Conservation (phyloP, 2,797 vertebrate species). For the Myiotriccus ornatus region DNA sequence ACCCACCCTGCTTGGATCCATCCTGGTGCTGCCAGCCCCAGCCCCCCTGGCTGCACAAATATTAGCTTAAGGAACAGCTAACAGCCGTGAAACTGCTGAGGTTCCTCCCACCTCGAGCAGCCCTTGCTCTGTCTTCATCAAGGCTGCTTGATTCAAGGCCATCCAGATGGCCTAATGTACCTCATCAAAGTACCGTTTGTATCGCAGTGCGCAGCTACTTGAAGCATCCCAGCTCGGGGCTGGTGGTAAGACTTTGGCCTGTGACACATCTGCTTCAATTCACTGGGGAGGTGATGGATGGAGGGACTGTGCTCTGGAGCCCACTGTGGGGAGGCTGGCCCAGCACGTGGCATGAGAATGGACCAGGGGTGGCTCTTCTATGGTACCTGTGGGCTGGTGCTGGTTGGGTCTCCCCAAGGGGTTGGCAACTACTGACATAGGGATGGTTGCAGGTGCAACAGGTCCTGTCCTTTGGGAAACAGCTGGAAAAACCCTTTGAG, state of each 20-base stretch:
- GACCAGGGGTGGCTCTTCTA: rapidly evolving
- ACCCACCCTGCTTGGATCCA: neutral
- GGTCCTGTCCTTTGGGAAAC: neutral
- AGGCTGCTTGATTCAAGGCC: neutral
- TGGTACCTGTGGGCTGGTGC: neutral
- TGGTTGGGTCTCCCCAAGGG: rapidly evolving
- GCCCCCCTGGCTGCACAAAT: neutral
- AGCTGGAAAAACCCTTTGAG: neutral
- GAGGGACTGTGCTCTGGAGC: neutral
- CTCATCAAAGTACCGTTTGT: constrained; percentile 51
- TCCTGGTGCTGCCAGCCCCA: neutral
- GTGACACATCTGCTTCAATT: neutral
- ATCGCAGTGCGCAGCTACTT: neutral
- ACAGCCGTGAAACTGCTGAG: neutral
- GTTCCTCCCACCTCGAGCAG: neutral
- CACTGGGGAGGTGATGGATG: neutral
- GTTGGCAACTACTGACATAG: neutral
- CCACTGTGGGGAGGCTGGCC: neutral
- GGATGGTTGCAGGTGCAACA: neutral
- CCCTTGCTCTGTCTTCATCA: constrained; percentile 22
- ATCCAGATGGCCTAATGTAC: constrained; percentile 49
- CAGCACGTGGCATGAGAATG: neutral
- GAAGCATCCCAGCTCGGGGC: constrained; percentile 14
- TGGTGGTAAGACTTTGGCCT: neutral
- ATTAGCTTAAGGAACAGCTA: neutral